Evolutionary conservation across 2,113 vertebrate genomes (phyloP).

Genomic region (Emydocephalus ijimae): DNA sequence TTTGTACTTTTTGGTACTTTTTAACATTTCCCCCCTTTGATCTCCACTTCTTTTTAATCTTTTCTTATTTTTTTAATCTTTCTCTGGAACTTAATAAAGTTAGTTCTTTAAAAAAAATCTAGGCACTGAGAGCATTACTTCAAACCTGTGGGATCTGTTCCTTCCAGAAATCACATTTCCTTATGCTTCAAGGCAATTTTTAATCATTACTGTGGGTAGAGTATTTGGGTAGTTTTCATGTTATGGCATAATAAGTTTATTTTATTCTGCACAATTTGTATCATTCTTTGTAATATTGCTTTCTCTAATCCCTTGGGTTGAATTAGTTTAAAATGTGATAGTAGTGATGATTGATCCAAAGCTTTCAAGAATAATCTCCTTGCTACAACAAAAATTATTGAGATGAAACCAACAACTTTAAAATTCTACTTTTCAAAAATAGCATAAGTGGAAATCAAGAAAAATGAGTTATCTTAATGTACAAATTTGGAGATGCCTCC

Average conservation of each 20-base stretch:
- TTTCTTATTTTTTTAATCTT: not conserved
- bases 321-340: not conserved
- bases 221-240: not conserved
- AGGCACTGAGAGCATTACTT: not conserved
- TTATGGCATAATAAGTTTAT: not conserved
- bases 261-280: not conserved
- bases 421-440: not conserved
- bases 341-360: not conserved
- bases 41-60: not conserved
- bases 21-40: not conserved
- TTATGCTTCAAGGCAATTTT: not conserved
- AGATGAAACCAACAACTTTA: not conserved
- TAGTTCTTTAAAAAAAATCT: not conserved
- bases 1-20: not conserved
- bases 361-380: not conserved
- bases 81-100: not conserved
- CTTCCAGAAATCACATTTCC: not conserved
- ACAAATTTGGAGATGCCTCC: not conserved
- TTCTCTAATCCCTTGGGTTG: not conserved
- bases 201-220: not conserved
- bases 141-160: not conserved
- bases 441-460: not conserved
- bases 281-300: not conserved
- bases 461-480: not conserved
- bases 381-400: not conserved